Evolutionary conservation across 1,140 invertebrate genomes (phyloP), one percentile per base, ranked within the genome.

Genomic region (Elysia chlorotica): DNA sequence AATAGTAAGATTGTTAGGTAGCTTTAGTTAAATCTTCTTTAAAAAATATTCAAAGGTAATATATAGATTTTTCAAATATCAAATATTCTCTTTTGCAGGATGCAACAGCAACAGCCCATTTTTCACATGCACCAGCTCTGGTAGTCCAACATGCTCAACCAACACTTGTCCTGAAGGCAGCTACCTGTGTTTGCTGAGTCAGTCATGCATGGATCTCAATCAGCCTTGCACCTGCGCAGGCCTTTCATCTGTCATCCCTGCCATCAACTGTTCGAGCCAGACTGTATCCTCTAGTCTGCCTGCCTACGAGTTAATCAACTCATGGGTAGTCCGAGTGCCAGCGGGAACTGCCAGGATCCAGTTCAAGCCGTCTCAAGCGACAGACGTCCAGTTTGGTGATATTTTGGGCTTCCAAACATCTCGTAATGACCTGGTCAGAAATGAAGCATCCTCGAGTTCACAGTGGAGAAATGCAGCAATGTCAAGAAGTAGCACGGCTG

Each of bases 391-490:
- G 63, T 19, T 38, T 31, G 61, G 71, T 21, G 77, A 78, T 67
- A 30, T 78, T 33, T 48, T 78, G 19, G 75, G 71, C 1, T 73
- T 76, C 14, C 67, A 76, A 65, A 38, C 53, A 21, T 33, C 65
- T 2, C 48, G 36, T 0, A 21, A 61, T 2, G 28, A 56, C 37
- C 17, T 73, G 30, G 54, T 73, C 21, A n/a, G 23, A 19, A 74
- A 71, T 63, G 37, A 74, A 4, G 36, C 4, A n/a, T n/a, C 53
- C 5, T 17, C 63, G 0, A 33, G 54, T 1, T 76, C 76, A 0
- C 31, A 23, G 23, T 78, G 76, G 76, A 57, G 53, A 14, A 67
- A 74, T 2, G 48, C 54, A 30, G 36, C n/a, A n/a, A n/a, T 41
- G n/a, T 71, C 71, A 53, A 14, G n/a, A 23, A 25, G n/a, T 19